Evolutionary conservation across 1,140 invertebrate genomes (phyloP).

Genomic region (Drosophila teissieri): DNA sequence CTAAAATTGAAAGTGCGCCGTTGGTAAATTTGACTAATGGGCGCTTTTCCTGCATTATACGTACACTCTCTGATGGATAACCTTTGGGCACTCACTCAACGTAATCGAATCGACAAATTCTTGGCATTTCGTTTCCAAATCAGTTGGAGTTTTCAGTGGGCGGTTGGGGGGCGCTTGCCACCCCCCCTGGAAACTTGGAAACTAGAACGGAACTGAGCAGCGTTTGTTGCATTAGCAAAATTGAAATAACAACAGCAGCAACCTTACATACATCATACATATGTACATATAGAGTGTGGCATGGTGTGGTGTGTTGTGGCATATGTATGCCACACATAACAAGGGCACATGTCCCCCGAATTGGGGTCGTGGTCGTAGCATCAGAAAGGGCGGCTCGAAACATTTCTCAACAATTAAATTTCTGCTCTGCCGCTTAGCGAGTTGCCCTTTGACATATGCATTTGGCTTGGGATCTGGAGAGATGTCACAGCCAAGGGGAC

Average conservation of each 20-base stretch:
- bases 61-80: constrained; percentile 48
- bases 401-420: constrained; percentile 51
- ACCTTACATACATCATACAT: not conserved
- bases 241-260: constrained; percentile 57
- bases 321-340: constrained; percentile 9
- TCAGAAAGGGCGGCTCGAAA: constrained; percentile 29
- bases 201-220: constrained; percentile 71
- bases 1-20: constrained; percentile 63
- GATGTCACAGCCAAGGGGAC: constrained; percentile 7
- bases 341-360: constrained; percentile 29
- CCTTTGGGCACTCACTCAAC: constrained; percentile 59
- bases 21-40: constrained; percentile 70
- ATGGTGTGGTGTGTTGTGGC: not conserved
- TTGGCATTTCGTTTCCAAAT: constrained; percentile 59
- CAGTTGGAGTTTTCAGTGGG: constrained; percentile 40
- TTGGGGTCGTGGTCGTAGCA: constrained; percentile 44
- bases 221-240: constrained; percentile 74
- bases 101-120: constrained; percentile 75
- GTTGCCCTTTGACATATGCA: constrained; percentile 44
- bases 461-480: constrained; percentile 18
- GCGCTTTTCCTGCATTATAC: not conserved
- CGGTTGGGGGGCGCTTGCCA: constrained; percentile 1
- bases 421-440: constrained; percentile 14
- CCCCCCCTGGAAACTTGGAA: constrained; percentile 31
- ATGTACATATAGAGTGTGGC: not conserved